Evolutionary conservation across 2,888 invertebrate genomes (phyloP).

Genomic region (Loripinus fragilis): DNA sequence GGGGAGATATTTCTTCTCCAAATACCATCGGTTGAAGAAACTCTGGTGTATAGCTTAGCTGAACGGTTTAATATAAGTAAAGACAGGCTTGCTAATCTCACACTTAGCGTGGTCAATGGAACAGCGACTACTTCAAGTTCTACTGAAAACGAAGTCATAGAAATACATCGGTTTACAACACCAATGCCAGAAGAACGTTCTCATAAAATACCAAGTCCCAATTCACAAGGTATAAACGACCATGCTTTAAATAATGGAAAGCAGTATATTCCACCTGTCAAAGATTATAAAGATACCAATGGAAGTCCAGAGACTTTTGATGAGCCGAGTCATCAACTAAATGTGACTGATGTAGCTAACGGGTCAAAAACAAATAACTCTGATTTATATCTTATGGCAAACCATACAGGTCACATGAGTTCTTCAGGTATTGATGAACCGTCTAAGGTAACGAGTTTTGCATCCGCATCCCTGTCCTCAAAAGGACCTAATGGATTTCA

Average conservation of each 20-base stretch:
- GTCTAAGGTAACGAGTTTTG: background rate
- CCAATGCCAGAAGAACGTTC: conserved; percentile 8
- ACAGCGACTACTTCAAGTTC: conserved; percentile 23
- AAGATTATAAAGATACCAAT: background rate
- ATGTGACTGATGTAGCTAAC: background rate
- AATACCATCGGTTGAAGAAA: conserved; percentile 40
- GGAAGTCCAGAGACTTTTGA: background rate
- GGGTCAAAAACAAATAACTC: background rate
- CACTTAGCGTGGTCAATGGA: conserved; percentile 46
- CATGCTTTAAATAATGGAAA: background rate
- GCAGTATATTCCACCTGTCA: background rate
- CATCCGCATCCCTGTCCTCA: background rate
- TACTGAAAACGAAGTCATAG: conserved; percentile 30
- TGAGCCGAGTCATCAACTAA: background rate
- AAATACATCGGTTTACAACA: conserved; percentile 42
- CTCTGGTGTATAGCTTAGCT: conserved; percentile 52
- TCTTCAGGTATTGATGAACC: background rate
- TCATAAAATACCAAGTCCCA: background rate
- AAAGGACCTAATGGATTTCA: background rate
- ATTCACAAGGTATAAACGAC: background rate
- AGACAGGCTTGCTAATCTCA: conserved; percentile 64
- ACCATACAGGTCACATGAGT: background rate
- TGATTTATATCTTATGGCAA: background rate
- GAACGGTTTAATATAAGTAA: conserved; percentile 60
- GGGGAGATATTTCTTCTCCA: conserved; percentile 45